Evolutionary conservation across 2,113 vertebrate species (phyloP).

Genomic region (Leucosticte australis): DNA sequence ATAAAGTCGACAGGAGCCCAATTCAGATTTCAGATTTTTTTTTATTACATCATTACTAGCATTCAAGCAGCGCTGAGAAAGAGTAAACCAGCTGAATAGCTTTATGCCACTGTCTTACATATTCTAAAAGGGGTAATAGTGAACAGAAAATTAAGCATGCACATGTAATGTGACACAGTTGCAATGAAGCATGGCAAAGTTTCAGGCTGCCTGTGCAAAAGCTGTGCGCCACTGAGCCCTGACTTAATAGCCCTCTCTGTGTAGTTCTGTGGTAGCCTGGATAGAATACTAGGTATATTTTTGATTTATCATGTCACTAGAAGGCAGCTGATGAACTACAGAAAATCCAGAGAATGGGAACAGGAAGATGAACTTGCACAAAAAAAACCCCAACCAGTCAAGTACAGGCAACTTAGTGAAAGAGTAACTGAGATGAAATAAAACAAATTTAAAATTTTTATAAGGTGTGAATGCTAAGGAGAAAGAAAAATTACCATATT

Average conservation of each 20-base stretch:
- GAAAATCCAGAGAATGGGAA: neutral
- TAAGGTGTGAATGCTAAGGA: neutral
- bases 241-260: neutral
- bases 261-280: neutral
- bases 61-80: neutral
- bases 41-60: neutral
- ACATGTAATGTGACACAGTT: neutral
- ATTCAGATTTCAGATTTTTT: neutral
- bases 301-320: neutral
- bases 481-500: neutral
- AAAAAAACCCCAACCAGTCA: neutral
- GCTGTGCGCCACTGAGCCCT: neutral
- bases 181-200: neutral
- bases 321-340: neutral
- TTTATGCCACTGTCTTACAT: neutral
- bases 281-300: neutral
- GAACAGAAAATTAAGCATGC: conserved; percentile 37
- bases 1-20: neutral
- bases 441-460: neutral
- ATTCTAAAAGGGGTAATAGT: neutral
- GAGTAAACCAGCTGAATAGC: neutral
- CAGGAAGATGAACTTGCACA: neutral
- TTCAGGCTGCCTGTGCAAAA: neutral
- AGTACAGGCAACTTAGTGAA: neutral
- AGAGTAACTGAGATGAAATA: neutral